Evolutionary conservation across 2,113 vertebrate genomes (phyloP), one percentile per base, ranked within the genome.

Genomic region (Agapornis roseicollis): DNA sequence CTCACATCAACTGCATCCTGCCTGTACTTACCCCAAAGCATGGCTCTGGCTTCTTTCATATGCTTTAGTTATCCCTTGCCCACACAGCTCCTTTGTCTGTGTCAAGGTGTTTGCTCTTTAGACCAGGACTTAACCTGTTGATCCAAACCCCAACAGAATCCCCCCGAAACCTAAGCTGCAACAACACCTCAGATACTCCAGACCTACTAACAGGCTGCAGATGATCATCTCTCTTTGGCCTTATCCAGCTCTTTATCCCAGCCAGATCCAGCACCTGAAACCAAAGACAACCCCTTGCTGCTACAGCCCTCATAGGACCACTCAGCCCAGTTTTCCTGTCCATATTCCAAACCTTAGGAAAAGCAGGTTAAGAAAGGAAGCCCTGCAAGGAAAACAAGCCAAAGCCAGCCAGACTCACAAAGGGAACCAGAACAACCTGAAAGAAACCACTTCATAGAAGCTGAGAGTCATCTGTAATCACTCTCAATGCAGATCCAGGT

Each of bases 11-110:
- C 20, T 2, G 2, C 63, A 31, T 16, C 35, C 24, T 68, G 42
- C 50, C 37, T 44, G 25, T 13, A 35, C 18, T 12, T 11, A 28
- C 17, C 82, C 70, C 1, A 1, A 17, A 49, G 20, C 3, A 1
- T 2, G 31, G 42, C 56, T 29, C 23, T 1, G 1, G 23, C 39
- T 44, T 46, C 46, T n/a, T 78, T 64, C 55, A n/a, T 1, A 2
- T 20, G 25, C n/a, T 2, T 0, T 17, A 18, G 37, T 37, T 4
- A 14, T 8, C 17, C 22, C 33, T 44, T 18, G 17, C 22, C 69
- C 44, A 29, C 7, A 33, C 17, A 4, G 1, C 19, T 60, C 44
- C 69, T 23, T 29, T 25, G 6, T 17, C 4, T 17, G 17, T 5
- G 3, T 29, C 2, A 1, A 65, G 19, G 29, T 5, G 1, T 44